Evolutionary conservation across 2,888 invertebrate genomes (phyloP).

Genomic region (Eupithecia subfuscata): DNA sequence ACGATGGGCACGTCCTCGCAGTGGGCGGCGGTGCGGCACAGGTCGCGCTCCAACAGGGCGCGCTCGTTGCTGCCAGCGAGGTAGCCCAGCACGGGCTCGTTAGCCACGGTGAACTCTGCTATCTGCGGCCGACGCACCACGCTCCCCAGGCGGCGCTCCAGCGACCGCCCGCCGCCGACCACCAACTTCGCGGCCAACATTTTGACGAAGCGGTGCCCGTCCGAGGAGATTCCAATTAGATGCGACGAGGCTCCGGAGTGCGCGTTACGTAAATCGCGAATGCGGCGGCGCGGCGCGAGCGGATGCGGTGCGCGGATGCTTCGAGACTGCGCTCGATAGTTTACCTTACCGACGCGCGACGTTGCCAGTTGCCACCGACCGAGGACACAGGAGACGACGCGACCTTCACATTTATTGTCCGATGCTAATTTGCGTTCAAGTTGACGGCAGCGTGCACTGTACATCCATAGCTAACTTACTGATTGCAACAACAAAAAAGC

Average conservation of each 20-base stretch:
- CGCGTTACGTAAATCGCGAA: slow-evolving; percentile 50
- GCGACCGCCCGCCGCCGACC: slow-evolving; percentile 84
- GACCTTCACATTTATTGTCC: slow-evolving; percentile 73
- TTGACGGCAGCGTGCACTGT: not conserved
- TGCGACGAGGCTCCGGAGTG: slow-evolving; percentile 27
- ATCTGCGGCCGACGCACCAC: slow-evolving; percentile 87
- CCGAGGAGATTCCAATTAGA: not conserved
- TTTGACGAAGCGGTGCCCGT: not conserved
- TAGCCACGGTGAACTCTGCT: slow-evolving; percentile 87
- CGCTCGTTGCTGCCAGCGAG: slow-evolving; percentile 93
- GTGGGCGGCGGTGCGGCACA: slow-evolving; percentile 85
- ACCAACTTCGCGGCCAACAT: slow-evolving; percentile 10
- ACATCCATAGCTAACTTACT: not conserved
- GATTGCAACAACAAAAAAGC: not conserved
- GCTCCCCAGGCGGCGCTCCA: slow-evolving; percentile 78
- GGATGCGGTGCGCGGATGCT: slow-evolving; percentile 29
- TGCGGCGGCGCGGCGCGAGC: slow-evolving; percentile 23
- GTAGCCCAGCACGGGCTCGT: slow-evolving; percentile 93
- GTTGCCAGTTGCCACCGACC: slow-evolving; percentile 38
- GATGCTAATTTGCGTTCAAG: slow-evolving; percentile 51
- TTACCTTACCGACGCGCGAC: too few species aligned
- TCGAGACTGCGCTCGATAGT: slow-evolving; percentile 44
- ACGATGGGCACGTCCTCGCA: slow-evolving; percentile 96
- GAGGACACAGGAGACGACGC: slow-evolving; percentile 38
- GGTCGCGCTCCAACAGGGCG: slow-evolving; percentile 86